Evolutionary conservation across 92 coral and sea anemone genomes (phyloP).

Genomic region (Phenganax stokvisi): DNA sequence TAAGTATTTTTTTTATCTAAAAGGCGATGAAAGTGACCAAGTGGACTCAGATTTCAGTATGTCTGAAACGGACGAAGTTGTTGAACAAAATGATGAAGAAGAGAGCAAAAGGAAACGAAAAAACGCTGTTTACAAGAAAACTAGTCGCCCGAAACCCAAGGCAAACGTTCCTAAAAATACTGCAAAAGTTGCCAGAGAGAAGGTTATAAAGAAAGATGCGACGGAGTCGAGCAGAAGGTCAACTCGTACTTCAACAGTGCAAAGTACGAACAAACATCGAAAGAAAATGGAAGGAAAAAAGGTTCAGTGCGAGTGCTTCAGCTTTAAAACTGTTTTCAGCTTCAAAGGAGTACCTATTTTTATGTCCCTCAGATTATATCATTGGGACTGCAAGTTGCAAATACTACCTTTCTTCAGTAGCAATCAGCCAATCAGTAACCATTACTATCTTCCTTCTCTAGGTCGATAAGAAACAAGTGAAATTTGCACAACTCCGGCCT

Average conservation of each 20-base stretch:
- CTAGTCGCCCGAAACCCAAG: neutral
- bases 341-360: too few species aligned
- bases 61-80: slow-evolving; percentile 88
- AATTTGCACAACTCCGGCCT: slow-evolving; percentile 54
- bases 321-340: too few species aligned
- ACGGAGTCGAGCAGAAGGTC: slow-evolving; percentile 67
- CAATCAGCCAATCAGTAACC: too few species aligned
- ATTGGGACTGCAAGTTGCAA: too few species aligned
- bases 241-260: slow-evolving; percentile 77
- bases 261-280: slow-evolving; percentile 55
- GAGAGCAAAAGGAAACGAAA: slow-evolving; percentile 74
- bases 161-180: neutral
- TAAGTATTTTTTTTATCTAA: too few species aligned
- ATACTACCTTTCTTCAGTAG: too few species aligned
- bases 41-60: slow-evolving; percentile 89
- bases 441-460: neutral
- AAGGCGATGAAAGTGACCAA: slow-evolving; percentile 70
- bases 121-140: slow-evolving; percentile 41
- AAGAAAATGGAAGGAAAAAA: slow-evolving; percentile 25
- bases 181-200: slow-evolving; percentile 17
- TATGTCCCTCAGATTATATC: too few species aligned
- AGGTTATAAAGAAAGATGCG: slow-evolving; percentile 44
- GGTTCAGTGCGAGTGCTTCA: neutral
- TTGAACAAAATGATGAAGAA: slow-evolving; percentile 76
- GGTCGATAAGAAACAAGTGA: slow-evolving; percentile 34